These are phyloP conservation scores for Eupithecia abbreviata DNA, from an alignment of 2,888 invertebrate species.

Conservation along the genomic window DNA sequence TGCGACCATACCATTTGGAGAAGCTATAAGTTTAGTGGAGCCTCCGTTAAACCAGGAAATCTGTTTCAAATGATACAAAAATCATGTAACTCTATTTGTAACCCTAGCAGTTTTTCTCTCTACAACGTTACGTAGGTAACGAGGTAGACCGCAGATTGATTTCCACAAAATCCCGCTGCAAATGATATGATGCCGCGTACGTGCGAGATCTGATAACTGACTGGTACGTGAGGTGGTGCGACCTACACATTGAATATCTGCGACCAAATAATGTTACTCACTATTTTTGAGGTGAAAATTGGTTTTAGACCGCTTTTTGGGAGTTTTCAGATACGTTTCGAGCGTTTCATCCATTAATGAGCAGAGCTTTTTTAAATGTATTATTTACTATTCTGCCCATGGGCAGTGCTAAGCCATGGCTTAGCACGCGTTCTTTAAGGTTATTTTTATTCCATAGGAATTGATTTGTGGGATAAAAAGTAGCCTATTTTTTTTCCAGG, in stretches of 20 bases:
- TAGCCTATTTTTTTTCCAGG: too few relatives aligned
- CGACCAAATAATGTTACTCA: background rate
- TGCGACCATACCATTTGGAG: too few relatives aligned
- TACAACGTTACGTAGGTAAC: background rate
- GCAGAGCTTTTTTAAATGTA: too few relatives aligned
- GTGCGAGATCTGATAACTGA: conserved; percentile 40
- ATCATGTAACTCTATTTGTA: background rate
- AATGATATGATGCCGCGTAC: conserved; percentile 38
- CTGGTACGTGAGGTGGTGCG: conserved; percentile 38
- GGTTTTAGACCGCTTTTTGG: background rate
- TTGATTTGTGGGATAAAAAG: too few relatives aligned
- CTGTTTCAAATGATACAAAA: background rate
- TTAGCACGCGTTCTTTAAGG: too few relatives aligned
- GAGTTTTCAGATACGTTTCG: background rate
- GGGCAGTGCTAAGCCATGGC: too few relatives aligned
- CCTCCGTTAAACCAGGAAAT: background rate
- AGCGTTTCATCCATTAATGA: background rate
- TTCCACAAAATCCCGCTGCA: conserved; percentile 37
- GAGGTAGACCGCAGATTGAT: conserved; percentile 34
- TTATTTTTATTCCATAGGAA: too few relatives aligned
- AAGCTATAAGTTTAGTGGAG: too few relatives aligned
- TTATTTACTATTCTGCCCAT: too few relatives aligned
- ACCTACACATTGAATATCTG: conserved; percentile 26
- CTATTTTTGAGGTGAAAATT: conserved; percentile 1
- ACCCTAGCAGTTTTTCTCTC: background rate